Percentiles rank a stretch among this genome's conserved stretches.
Evolutionary conservation across 1,140 invertebrate genomes (phyloP).

Genomic region (Pemphigus obesinymphae): DNA sequence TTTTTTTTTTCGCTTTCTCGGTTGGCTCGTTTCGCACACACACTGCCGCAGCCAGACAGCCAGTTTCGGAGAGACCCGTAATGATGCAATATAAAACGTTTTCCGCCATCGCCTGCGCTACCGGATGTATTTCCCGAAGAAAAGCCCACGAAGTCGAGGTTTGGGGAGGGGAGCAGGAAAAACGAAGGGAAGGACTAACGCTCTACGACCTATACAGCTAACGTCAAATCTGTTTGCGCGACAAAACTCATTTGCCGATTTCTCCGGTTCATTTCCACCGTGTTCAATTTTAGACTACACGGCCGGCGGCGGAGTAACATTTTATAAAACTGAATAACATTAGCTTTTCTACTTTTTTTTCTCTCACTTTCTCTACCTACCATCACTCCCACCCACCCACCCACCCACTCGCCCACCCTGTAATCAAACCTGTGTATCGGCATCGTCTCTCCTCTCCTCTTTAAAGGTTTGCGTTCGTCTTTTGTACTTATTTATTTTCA

Average conservation of each 20-base stretch:
- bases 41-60: neutral
- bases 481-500: too few relatives aligned
- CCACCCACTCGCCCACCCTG: too few relatives aligned
- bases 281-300: conserved; percentile 24
- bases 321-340: conserved; percentile 15
- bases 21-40: neutral
- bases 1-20: neutral
- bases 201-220: neutral
- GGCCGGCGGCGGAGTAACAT: neutral
- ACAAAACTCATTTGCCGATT: conserved; percentile 40
- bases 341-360: neutral
- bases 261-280: conserved; percentile 38
- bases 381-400: too few relatives aligned
- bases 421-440: too few relatives aligned
- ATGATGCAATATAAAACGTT: conserved; percentile 29
- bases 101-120: conserved; percentile 9
- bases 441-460: too few relatives aligned
- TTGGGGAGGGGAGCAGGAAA: neutral
- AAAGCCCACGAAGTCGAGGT: neutral
- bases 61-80: neutral
- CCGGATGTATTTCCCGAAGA: conserved; percentile 2
- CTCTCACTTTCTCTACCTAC: neutral
- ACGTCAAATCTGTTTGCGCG: conserved; percentile 34
- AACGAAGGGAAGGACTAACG: neutral
- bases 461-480: too few relatives aligned